Conservation (phyloP, 1,140 invertebrate genomes). For the Thaumetopoea pityocampa region DNA sequence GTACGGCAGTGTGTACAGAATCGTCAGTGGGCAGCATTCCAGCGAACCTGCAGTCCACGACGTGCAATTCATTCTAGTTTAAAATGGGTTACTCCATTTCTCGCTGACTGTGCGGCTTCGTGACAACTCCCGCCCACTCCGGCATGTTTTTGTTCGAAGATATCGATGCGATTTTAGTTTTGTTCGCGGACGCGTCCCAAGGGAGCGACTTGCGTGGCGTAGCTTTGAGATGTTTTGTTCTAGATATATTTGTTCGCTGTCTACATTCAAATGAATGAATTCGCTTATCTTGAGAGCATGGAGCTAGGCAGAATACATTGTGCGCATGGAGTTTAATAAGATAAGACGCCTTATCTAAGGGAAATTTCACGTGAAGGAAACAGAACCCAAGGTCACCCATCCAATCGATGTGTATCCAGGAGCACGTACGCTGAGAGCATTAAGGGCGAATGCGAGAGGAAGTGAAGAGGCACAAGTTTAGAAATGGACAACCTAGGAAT, state of each 20-base stretch:
- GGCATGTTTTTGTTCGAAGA: constrained; percentile 36
- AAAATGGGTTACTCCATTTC: constrained; percentile 68
- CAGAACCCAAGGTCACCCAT: too few species aligned
- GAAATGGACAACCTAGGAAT: too few species aligned
- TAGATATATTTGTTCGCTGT: constrained; percentile 7
- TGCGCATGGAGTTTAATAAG: too few species aligned
- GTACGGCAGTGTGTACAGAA: constrained; percentile 14
- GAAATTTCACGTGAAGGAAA: too few species aligned
- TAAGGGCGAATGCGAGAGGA: too few species aligned
- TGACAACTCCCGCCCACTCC: constrained; percentile 43
- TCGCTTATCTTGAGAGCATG: too few species aligned
- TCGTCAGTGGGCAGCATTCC: constrained; percentile 58
- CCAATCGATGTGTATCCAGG: too few species aligned
- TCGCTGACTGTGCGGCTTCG: constrained; percentile 53
- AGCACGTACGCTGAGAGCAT: too few species aligned
- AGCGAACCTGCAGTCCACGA: constrained; percentile 56
- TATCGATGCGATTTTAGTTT: constrained; percentile 27
- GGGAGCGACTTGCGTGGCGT: constrained; percentile 18
- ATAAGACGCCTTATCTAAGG: too few species aligned
- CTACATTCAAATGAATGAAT: too few species aligned
- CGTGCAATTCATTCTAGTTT: constrained; percentile 66
- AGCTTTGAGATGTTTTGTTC: constrained; percentile 15
- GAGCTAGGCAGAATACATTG: too few species aligned
- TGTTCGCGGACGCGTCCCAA: constrained; percentile 24
- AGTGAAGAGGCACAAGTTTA: too few species aligned